Evolutionary conservation across 2,888 invertebrate genomes (phyloP).

Genomic region (Belgica antarctica): DNA sequence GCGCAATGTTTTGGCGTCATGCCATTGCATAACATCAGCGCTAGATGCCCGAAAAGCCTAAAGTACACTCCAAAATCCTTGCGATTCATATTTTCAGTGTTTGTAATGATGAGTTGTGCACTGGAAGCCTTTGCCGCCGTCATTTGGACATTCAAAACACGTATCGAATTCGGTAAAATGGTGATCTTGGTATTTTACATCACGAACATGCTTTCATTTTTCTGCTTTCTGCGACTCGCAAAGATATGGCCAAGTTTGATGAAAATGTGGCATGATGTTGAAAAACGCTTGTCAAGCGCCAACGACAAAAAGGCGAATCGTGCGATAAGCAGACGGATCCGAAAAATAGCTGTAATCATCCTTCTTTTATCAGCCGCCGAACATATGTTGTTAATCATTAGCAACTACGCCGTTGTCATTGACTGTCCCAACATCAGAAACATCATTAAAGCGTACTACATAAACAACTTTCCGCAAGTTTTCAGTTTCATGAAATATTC

Average conservation of each 20-base stretch:
- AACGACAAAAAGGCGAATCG: neutral
- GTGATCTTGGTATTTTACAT: slow-evolving; percentile 24
- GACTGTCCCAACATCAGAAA: slow-evolving; percentile 32
- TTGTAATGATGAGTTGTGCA: slow-evolving; percentile 48
- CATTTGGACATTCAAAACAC: slow-evolving; percentile 27
- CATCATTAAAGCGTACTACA: slow-evolving; percentile 26
- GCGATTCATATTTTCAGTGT: slow-evolving; percentile 47
- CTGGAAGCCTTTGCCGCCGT: slow-evolving; percentile 46
- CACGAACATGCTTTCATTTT: slow-evolving; percentile 16
- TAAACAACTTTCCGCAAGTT: slow-evolving; percentile 37
- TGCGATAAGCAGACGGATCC: neutral
- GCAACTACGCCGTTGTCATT: neutral
- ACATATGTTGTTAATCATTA: slow-evolving; percentile 20
- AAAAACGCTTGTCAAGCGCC: neutral
- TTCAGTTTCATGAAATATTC: slow-evolving; percentile 20
- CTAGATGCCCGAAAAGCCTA: slow-evolving; percentile 46
- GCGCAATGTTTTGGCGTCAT: slow-evolving; percentile 51
- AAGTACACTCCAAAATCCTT: slow-evolving; percentile 49
- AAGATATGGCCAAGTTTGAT: slow-evolving; percentile 25
- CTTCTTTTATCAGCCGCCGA: neutral
- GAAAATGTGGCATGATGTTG: slow-evolving; percentile 3
- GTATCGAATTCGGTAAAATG: slow-evolving; percentile 31
- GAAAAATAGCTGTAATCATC: slow-evolving; percentile 20
- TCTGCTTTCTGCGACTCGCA: neutral
- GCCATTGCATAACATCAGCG: slow-evolving; percentile 48